Conservation (phyloP, 1,140 invertebrate species). For the Drosophila gunungcola region DNA sequence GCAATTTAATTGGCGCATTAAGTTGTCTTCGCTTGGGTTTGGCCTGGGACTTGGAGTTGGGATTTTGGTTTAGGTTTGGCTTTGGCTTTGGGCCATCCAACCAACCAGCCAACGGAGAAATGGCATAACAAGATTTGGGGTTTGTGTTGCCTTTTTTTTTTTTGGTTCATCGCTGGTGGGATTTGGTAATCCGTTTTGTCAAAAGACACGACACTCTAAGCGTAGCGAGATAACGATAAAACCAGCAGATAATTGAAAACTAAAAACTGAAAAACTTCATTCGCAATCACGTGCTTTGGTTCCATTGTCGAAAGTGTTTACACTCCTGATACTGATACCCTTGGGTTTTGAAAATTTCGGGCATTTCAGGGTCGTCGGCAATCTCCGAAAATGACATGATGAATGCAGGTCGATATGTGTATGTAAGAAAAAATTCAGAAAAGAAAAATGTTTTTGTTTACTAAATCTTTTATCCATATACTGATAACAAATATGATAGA, state of each 20-base stretch:
- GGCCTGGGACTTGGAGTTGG: conserved; percentile 13
- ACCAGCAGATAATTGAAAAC: conserved; percentile 24
- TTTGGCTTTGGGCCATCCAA: conserved; percentile 5
- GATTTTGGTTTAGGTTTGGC: conserved; percentile 11
- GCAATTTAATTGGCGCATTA: conserved; percentile 78
- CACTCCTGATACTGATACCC: conserved; percentile 11
- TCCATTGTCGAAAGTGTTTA: conserved; percentile 36
- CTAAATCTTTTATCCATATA: no score
- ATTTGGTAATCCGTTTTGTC: conserved; percentile 57
- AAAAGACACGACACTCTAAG: conserved; percentile 18
- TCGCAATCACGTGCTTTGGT: conserved; percentile 37
- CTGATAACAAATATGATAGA: no score
- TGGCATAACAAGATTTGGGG: conserved; percentile 64
- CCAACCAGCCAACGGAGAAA: conserved; percentile 52
- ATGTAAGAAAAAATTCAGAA: background rate
- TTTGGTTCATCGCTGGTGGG: conserved; percentile 2
- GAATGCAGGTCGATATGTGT: background rate
- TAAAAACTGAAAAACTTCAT: conserved; percentile 44
- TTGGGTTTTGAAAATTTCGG: background rate
- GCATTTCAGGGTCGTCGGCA: conserved; percentile 18
- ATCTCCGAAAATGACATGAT: background rate
- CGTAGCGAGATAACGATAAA: conserved; percentile 63
- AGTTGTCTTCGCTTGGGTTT: conserved; percentile 55
- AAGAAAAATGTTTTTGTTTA: no score
- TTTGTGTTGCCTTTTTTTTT: background rate